Evolutionary conservation across 2,113 vertebrate genomes (phyloP).

Genomic region (Oncorhynchus masou): DNA sequence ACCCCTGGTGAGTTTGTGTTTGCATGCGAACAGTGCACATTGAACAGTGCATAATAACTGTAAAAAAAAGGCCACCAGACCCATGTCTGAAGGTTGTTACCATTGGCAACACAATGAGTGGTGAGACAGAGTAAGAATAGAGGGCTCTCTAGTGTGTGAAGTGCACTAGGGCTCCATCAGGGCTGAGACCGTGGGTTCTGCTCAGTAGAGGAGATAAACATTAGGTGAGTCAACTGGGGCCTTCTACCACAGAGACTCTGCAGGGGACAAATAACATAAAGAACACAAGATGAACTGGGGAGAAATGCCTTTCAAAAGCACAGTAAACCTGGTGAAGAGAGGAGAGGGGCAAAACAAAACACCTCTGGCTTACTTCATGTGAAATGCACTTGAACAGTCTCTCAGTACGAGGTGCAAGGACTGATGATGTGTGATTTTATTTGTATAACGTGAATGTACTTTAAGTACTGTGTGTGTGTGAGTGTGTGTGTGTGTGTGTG

Average conservation of each 20-base stretch:
- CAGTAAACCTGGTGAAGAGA: neutral
- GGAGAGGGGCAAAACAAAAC: neutral
- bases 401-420: too few relatives aligned
- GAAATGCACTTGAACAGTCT: too few relatives aligned
- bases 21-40: too few relatives aligned
- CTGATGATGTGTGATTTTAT: too few relatives aligned
- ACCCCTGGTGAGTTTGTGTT: too few relatives aligned
- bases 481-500: neutral
- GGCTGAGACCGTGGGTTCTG: conserved; percentile 13
- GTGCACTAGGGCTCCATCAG: conserved; percentile 27
- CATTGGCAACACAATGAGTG: conserved; percentile 45
- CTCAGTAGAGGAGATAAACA: neutral
- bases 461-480: conserved; percentile 8
- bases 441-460: conserved; percentile 37
- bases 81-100: conserved; percentile 45
- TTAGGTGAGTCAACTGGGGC: neutral
- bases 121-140: conserved; percentile 25
- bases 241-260: neutral
- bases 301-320: neutral
- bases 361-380: neutral
- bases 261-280: neutral
- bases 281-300: neutral
- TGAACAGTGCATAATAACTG: neutral
- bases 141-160: conserved; percentile 34
- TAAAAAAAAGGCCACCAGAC: too few relatives aligned